These are phyloP conservation scores for Ecdyonurus torrentis DNA, from an alignment of 2,888 invertebrate genomes.

Conservation along the genomic window DNA sequence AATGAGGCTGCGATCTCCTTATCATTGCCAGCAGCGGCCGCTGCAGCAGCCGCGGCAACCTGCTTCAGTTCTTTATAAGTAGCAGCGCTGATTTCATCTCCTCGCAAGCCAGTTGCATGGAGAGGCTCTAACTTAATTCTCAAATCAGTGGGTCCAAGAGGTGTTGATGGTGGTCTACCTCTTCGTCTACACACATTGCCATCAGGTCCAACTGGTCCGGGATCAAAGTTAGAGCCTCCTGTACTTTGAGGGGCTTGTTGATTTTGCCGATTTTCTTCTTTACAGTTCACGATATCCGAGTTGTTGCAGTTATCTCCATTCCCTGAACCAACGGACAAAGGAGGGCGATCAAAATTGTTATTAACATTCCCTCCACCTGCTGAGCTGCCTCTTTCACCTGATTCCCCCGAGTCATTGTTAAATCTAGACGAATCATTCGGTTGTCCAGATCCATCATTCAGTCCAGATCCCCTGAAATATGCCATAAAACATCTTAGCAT, in stretches of 20 bases:
- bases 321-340: not conserved
- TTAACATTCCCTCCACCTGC: not conserved
- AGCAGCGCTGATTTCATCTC: slow-evolving; percentile 18
- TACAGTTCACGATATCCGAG: not conserved
- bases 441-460: too few relatives aligned
- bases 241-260: not conserved
- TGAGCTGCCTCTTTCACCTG: not conserved
- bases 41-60: slow-evolving; percentile 28
- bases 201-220: not conserved
- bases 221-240: not conserved
- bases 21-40: slow-evolving; percentile 11
- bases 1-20: slow-evolving; percentile 32
- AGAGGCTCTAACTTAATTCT: not conserved
- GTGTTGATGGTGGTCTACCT: not conserved
- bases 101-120: slow-evolving; percentile 23
- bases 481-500: too few relatives aligned
- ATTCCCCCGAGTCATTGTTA: not conserved
- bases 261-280: not conserved
- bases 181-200: not conserved
- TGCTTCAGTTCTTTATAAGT: slow-evolving; percentile 17
- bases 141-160: not conserved
- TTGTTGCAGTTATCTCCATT: not conserved
- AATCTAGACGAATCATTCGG: not conserved
- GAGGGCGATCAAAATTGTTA: not conserved
- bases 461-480: not conserved